Evolutionary conservation across 2,797 vertebrate genomes (phyloP).

Genomic region (Fistularia commersonii): DNA sequence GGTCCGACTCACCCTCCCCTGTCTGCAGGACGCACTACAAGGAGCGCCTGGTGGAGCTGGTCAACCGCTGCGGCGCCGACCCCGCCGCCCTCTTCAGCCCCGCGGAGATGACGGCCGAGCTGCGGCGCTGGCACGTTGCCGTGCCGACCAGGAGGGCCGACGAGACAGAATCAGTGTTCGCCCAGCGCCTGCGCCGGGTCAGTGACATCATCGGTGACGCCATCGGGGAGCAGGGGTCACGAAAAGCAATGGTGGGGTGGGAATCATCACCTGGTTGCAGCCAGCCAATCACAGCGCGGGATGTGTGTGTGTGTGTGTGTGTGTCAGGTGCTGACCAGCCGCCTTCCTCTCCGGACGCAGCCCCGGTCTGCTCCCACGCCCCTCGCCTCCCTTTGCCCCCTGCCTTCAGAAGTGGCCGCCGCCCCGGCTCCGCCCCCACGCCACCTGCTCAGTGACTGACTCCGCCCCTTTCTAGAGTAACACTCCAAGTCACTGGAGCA

Average conservation of each 20-base stretch:
- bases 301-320: conserved; percentile 16
- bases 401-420: conserved; percentile 1
- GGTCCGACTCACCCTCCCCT: too few relatives aligned
- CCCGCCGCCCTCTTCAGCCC: conserved; percentile 59
- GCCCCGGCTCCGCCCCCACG: conserved; percentile 9
- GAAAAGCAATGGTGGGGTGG: too few relatives aligned
- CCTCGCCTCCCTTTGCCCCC: background rate
- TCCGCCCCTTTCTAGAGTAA: too few relatives aligned
- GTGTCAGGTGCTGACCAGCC: conserved; percentile 44
- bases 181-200: conserved; percentile 59
- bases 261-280: too few relatives aligned
- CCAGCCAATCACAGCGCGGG: conserved; percentile 21
- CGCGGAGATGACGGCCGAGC: conserved; percentile 59
- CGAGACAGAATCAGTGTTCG: conserved; percentile 50
- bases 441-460: conserved; percentile 18
- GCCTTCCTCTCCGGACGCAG: conserved; percentile 33
- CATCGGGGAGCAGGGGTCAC: too few relatives aligned
- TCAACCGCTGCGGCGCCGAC: conserved; percentile 63
- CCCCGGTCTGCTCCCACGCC: background rate
- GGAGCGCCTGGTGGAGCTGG: conserved; percentile 71
- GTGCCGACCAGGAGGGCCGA: conserved; percentile 40
- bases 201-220: conserved; percentile 31
- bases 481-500: too few relatives aligned
- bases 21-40: conserved; percentile 66
- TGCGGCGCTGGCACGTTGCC: conserved; percentile 60